phyloP scores from a whole-genome alignment of 2,113 vertebrate genomes.

The Arizona elegans region DNA sequence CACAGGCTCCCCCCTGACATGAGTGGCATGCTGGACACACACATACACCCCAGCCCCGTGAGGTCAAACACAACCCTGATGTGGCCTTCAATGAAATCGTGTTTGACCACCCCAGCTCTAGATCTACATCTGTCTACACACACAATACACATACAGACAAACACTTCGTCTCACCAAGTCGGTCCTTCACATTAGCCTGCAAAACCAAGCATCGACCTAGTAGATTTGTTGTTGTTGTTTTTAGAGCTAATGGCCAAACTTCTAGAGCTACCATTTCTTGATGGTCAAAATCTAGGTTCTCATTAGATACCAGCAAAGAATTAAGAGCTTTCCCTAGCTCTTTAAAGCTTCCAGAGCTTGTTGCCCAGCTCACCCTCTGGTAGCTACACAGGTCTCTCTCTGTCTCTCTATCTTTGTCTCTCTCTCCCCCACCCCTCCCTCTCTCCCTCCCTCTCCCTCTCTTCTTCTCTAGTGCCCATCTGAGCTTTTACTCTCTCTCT shows the following conservation, averaged over 20 bases:
- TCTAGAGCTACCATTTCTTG: not conserved
- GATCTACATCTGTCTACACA: no score
- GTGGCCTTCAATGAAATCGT: no score
- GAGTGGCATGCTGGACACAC: no score
- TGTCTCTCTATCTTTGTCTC: no score
- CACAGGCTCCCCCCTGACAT: no score
- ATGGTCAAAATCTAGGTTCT: not conserved
- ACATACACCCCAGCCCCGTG: no score
- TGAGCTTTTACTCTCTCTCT: no score
- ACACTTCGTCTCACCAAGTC: not conserved
- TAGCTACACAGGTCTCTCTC: not conserved
- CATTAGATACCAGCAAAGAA: not conserved
- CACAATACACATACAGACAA: not conserved
- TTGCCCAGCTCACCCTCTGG: not conserved
- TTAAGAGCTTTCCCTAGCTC: not conserved
- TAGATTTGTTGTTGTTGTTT: not conserved
- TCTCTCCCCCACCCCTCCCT: no score
- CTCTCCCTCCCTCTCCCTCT: no score
- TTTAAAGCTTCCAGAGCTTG: not conserved
- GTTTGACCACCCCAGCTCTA: no score
- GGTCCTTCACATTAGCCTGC: not conserved
- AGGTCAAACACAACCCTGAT: no score
- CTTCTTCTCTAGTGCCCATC: no score
- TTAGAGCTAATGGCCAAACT: not conserved
- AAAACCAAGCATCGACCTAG: not conserved